Conservation (phyloP, 2,888 invertebrate genomes). For the Kryphioiulus occultus region DNA sequence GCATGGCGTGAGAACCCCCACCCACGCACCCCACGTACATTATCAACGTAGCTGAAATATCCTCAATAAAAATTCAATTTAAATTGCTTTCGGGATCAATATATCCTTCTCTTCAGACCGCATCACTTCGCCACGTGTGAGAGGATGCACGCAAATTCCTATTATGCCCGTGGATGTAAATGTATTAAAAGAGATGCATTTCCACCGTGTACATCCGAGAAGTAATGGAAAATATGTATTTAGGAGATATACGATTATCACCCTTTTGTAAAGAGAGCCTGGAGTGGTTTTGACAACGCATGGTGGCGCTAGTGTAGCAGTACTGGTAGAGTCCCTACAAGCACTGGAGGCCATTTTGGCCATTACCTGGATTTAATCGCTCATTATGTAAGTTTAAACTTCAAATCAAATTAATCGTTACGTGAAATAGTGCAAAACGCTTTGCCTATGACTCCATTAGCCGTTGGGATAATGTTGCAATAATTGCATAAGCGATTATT, state of each 20-base stretch:
- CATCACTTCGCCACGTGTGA: conserved; percentile 30
- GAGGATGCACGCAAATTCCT: neutral
- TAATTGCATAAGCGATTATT: too few relatives aligned
- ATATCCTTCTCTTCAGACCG: conserved; percentile 4
- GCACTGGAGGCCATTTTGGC: too few relatives aligned
- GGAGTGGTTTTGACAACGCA: neutral
- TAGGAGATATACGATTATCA: neutral
- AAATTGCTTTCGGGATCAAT: conserved; percentile 35
- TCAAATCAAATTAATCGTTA: too few relatives aligned
- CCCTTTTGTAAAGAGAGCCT: neutral
- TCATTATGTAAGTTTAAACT: too few relatives aligned
- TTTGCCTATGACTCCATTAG: too few relatives aligned
- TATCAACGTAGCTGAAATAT: conserved; percentile 26
- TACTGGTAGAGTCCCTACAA: too few relatives aligned
- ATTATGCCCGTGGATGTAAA: conserved; percentile 12
- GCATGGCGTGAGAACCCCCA: neutral
- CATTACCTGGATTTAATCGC: too few relatives aligned
- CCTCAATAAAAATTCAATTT: conserved; percentile 31
- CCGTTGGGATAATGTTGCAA: too few relatives aligned
- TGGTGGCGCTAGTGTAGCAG: too few relatives aligned
- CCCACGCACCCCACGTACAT: neutral
- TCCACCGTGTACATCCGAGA: neutral
- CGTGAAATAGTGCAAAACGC: too few relatives aligned
- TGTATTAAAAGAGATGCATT: neutral
- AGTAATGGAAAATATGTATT: conserved; percentile 28